Conservation (phyloP, 37 sponge, comb jelly and placozoan species). For the Petrosia ficiformis region DNA sequence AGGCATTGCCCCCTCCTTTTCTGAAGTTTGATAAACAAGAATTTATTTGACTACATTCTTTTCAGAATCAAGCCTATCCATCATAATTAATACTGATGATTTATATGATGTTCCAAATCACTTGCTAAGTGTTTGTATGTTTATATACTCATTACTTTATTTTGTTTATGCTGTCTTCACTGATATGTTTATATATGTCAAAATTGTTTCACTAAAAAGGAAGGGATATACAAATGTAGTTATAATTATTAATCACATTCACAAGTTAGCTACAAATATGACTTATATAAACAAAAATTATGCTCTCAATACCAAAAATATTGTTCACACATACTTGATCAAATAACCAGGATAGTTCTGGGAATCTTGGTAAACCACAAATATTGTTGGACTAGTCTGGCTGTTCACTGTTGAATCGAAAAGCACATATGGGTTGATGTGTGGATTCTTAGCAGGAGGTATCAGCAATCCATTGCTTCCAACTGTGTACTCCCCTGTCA, state of each 20-base stretch:
- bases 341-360: slow-evolving; percentile 40
- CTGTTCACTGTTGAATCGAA: slow-evolving; percentile 40
- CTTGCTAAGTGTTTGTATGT: no score
- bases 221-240: background rate
- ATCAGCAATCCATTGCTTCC: slow-evolving; percentile 1
- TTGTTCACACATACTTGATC: slow-evolving; percentile 6
- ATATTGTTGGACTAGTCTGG: slow-evolving; percentile 20
- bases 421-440: slow-evolving; percentile 8
- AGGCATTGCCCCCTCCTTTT: no score
- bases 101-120: no score
- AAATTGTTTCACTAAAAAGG: no score
- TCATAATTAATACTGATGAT: no score
- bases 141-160: no score
- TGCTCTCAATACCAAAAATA: background rate
- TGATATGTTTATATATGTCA: no score
- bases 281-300: background rate
- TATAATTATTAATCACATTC: background rate
- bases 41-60: no score
- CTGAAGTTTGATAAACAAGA: no score
- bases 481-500: slow-evolving; percentile 30
- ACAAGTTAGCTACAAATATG: background rate
- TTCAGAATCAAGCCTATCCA: no score
- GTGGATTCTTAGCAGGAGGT: slow-evolving; percentile 42
- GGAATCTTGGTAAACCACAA: slow-evolving; percentile 32
- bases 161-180: no score